Base-by-base conservation (phyloP, 1,140 invertebrate species). In the Charaxes varanes region DNA sequence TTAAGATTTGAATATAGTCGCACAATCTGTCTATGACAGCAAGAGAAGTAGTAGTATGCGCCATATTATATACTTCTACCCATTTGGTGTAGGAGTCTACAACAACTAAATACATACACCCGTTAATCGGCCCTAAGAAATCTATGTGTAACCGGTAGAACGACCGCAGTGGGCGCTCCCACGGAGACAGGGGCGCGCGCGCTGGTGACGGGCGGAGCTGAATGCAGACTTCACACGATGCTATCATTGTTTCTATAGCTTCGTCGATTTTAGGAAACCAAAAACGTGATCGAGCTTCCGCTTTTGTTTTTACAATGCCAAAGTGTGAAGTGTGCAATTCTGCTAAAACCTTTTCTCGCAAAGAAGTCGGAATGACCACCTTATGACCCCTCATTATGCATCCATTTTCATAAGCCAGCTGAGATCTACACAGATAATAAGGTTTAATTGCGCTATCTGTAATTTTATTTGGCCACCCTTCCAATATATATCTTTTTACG, bases 271-370 rank as follows among this genome's bases (percentile, higher is more conserved):
- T 50, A 1, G 53, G 56, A 40, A 56, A 63, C 56, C 60, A 63
- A 21, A 59, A 41, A 1, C 48, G 17, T 1, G 53, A 21, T 4
- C 55, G 23, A 6, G 59, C 55, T 38, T 62, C 52, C 1, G 53
- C 44, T 31, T 62, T 62, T 0, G 43, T 48, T 31, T 55, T 55
- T 0, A 55, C 51, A 33, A 41, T 41, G 3, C 38, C 38, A 7
- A 15, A 49, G 51, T 87, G 83, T 6, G 54, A 53, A 1, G 26
- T 22, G 53, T 86, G 85, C 14, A 87, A 58, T 28, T 65, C 51
- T 5, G 4, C 10, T 10, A 50, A 28, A 28, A 47, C 16, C 1
- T 16, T 41, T 8, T 19, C 1, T 0, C 19, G 21, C 5, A 49
- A 33, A 2, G 7, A 24, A 11, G 33, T 7, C 0, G 51, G 51